These are phyloP conservation scores for Orthonevra nobilis DNA, from an alignment of 2,888 invertebrate genomes.

Conservation along the genomic window DNA sequence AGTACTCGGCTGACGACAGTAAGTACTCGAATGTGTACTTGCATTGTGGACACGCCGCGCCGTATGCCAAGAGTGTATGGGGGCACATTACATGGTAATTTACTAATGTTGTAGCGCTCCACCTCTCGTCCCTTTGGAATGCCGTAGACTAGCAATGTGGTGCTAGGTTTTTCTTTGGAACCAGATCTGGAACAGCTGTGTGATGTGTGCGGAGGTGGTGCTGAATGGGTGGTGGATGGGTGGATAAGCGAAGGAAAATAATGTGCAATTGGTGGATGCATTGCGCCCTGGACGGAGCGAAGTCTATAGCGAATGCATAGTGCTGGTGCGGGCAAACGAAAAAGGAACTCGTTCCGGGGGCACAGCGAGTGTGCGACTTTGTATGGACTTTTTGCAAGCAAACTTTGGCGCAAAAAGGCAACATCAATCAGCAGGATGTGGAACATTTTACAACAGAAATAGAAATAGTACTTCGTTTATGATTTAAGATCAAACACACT, in stretches of 20 bases:
- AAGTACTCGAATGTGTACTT: constrained; percentile 65
- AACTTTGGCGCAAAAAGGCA: no score
- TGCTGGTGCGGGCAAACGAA: no score
- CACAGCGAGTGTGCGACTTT: no score
- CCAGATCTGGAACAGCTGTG: not conserved
- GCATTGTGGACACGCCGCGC: constrained; percentile 35
- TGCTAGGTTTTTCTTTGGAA: not conserved
- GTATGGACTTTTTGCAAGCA: no score
- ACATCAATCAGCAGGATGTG: no score
- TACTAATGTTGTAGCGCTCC: constrained; percentile 11
- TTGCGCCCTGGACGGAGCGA: no score
- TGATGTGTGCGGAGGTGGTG: not conserved
- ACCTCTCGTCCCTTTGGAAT: not conserved
- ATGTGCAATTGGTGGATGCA: no score
- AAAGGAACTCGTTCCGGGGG: no score
- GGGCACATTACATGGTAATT: constrained; percentile 58
- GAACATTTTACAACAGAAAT: no score
- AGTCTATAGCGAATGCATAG: no score
- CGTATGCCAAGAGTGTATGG: constrained; percentile 10
- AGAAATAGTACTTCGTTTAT: no score
- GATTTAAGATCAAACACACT: no score
- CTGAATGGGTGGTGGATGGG: not conserved
- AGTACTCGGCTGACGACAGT: constrained; percentile 73
- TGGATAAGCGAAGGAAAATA: not conserved
- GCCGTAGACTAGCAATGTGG: not conserved